phyloP scores from a whole-genome alignment of 1,140 invertebrate species.

The Diachasma alloeum region DNA sequence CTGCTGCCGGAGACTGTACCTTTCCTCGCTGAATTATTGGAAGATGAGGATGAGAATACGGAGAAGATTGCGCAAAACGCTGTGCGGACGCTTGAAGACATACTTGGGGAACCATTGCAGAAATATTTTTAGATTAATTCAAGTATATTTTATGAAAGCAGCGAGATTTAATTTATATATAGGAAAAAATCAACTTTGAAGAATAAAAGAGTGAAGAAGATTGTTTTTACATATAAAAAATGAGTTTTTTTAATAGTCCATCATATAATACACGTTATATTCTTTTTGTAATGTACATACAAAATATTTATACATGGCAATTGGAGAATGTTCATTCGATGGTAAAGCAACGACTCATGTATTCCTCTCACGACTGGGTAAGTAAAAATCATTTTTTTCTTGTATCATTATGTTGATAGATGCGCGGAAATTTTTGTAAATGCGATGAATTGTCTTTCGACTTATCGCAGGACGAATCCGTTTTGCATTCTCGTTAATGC shows the following conservation, averaged over 20 bases:
- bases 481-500: too few relatives aligned
- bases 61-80: conserved; percentile 78
- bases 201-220: neutral
- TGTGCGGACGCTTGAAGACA: conserved; percentile 79
- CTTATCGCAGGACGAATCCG: neutral
- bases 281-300: neutral
- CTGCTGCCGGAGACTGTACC: conserved; percentile 84
- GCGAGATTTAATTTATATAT: neutral
- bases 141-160: neutral
- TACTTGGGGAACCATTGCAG: conserved; percentile 84
- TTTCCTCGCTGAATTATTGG: conserved; percentile 82
- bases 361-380: neutral
- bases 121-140: conserved; percentile 75
- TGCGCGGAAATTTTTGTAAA: neutral
- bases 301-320: neutral
- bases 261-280: neutral
- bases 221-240: neutral
- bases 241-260: neutral
- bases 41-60: conserved; percentile 83
- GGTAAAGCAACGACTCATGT: neutral
- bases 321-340: neutral
- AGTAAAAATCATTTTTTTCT: neutral
- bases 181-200: neutral
- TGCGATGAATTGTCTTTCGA: neutral
- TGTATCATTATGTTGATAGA: neutral